These are phyloP conservation scores for Camponotus vicinus DNA, from an alignment of 1,140 invertebrate genomes.

Conservation along the genomic window DNA sequence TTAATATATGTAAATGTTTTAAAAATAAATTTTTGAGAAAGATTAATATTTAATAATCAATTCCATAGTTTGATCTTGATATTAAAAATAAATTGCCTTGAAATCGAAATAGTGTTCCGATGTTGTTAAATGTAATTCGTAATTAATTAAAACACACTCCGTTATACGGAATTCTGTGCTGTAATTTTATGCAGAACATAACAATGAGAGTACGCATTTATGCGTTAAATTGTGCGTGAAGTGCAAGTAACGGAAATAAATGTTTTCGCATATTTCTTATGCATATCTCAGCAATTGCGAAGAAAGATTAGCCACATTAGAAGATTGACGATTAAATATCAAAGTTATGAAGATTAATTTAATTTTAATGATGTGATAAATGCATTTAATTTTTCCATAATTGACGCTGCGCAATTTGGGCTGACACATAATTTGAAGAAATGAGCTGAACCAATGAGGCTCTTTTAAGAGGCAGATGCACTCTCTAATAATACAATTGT, in stretches of 20 bases:
- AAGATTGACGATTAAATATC: neutral
- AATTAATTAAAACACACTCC: slow-evolving; percentile 1
- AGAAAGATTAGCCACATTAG: neutral
- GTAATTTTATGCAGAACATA: slow-evolving; percentile 8
- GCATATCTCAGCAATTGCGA: neutral
- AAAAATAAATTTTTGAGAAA: neutral
- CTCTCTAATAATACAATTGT: slow-evolving; percentile 59
- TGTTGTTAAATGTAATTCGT: neutral
- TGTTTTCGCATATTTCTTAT: neutral
- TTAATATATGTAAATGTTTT: neutral
- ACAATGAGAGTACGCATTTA: neutral
- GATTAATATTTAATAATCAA: neutral
- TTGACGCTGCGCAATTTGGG: slow-evolving; percentile 7
- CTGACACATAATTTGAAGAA: slow-evolving; percentile 45
- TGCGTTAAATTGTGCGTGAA: neutral
- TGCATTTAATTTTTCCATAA: slow-evolving; percentile 14
- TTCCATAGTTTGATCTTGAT: neutral
- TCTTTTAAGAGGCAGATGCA: slow-evolving; percentile 49
- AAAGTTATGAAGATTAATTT: neutral
- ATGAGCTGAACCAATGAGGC: slow-evolving; percentile 32
- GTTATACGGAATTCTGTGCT: neutral
- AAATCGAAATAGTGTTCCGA: neutral
- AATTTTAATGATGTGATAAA: neutral
- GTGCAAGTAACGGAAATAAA: neutral
- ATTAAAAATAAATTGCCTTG: neutral